These are phyloP conservation scores for Acipenser transmontanus DNA, from an alignment of 2,797 vertebrate species.

Conservation along the genomic window DNA sequence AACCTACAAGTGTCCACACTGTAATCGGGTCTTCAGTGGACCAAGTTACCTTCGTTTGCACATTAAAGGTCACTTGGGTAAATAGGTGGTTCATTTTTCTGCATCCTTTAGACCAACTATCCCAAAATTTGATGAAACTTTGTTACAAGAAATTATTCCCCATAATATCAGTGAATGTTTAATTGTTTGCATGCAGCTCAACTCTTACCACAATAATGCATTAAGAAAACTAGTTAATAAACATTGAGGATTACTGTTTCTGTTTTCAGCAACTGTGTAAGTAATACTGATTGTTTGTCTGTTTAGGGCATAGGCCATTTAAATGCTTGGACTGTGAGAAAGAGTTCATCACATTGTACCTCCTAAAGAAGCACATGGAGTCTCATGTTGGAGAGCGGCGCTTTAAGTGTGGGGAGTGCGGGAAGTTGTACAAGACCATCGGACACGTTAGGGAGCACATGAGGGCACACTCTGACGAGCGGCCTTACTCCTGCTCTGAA, in stretches of 20 bases:
- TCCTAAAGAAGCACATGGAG: conserved; percentile 93
- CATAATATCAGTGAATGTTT: too few species aligned
- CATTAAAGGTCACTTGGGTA: conserved; percentile 81
- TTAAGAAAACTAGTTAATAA: background rate
- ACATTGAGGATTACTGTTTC: background rate
- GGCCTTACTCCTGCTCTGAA: conserved; percentile 78
- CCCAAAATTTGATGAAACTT: too few species aligned
- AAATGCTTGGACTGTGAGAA: conserved; percentile 82
- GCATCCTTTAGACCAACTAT: background rate
- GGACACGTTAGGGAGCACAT: conserved; percentile 93
- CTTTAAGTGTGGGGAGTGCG: conserved; percentile 93
- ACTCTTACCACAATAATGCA: too few species aligned
- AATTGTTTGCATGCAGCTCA: too few species aligned
- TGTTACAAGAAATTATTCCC: too few species aligned
- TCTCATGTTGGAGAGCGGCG: conserved; percentile 82
- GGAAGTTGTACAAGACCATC: conserved; percentile 93
- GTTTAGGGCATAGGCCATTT: conserved; percentile 79
- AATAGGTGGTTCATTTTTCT: conserved; percentile 14
- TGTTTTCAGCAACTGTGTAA: background rate
- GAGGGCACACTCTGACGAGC: conserved; percentile 85
- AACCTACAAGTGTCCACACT: conserved; percentile 74
- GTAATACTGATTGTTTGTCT: background rate
- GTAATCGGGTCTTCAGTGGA: conserved; percentile 76
- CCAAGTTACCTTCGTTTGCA: conserved; percentile 77
- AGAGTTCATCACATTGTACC: conserved; percentile 88